phyloP scores from a whole-genome alignment of 53 echinoderm and acorn worm species.

The Paracentrotus lividus region DNA sequence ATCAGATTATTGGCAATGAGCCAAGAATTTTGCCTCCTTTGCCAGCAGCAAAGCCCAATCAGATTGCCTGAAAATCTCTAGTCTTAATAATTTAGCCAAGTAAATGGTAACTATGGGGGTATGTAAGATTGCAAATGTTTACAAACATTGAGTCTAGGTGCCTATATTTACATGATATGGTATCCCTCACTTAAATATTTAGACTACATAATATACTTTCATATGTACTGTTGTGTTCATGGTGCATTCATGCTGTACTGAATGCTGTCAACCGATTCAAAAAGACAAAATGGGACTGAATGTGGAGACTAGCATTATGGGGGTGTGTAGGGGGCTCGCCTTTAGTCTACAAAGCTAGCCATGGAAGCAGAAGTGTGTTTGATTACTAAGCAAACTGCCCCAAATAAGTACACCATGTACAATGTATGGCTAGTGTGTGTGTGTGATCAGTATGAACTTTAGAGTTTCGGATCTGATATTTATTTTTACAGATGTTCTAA shows the following conservation, averaged over 20 bases:
- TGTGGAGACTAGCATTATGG: conserved; percentile 17
- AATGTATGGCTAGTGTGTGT: neutral
- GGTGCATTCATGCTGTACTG: neutral
- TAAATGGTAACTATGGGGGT: too few species aligned
- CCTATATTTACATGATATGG: too few species aligned
- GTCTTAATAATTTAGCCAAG: conserved; percentile 9
- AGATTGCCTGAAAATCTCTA: neutral
- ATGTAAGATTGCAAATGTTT: too few species aligned
- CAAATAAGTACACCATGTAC: neutral
- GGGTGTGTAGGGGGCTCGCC: conserved; percentile 43
- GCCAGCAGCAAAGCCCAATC: neutral
- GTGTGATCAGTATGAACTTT: neutral
- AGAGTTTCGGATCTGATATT: too few species aligned
- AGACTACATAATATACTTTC: too few species aligned
- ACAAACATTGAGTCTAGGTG: too few species aligned
- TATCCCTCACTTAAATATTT: too few species aligned
- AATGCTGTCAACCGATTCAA: too few species aligned
- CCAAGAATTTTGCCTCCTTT: conserved; percentile 22
- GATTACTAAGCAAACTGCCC: neutral
- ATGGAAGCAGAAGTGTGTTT: neutral
- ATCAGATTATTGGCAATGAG: conserved; percentile 25
- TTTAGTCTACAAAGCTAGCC: neutral
- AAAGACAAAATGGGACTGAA: neutral
- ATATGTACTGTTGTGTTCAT: neutral
- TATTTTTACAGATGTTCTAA: too few species aligned